A percentile compares a stretch with the other conserved stretches of the same genome.
Evolutionary conservation across 2,888 invertebrate species (phyloP).

Genomic region (Philereme transversata): DNA sequence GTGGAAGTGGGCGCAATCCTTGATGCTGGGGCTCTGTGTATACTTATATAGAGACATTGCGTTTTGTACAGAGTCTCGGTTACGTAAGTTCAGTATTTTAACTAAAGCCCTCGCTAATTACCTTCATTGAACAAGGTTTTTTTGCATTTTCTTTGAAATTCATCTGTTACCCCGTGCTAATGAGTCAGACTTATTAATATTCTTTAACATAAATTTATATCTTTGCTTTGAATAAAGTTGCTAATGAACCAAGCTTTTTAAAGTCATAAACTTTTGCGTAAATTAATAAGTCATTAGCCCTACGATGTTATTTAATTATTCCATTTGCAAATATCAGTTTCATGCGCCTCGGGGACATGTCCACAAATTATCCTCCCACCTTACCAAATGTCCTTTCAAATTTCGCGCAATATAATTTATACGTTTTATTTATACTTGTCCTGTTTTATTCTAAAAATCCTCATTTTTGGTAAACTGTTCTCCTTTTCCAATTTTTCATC

Average conservation of each 20-base stretch:
- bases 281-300: constrained; percentile 13
- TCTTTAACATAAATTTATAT: constrained; percentile 32
- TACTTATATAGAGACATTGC: background rate
- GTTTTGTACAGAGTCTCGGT: no score
- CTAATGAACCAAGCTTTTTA: constrained; percentile 30
- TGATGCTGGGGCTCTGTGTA: constrained; percentile 1
- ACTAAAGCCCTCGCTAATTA: constrained; percentile 23
- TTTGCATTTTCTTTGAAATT: constrained; percentile 25
- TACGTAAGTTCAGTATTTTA: constrained; percentile 6
- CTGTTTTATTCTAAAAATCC: no score
- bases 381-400: no score
- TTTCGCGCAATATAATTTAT: no score
- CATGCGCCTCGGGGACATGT: background rate
- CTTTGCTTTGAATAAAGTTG: constrained; percentile 34
- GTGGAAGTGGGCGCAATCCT: constrained; percentile 7
- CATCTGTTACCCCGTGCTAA: constrained; percentile 32
- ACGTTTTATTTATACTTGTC: no score
- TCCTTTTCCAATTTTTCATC: no score
- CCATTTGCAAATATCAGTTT: constrained; percentile 2
- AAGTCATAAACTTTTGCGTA: constrained; percentile 12
- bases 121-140: constrained; percentile 19
- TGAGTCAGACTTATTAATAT: constrained; percentile 37
- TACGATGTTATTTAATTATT: constrained; percentile 11
- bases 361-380: no score
- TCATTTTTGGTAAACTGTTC: no score